Evolutionary conservation across 2,797 vertebrate species (phyloP), one percentile per base, ranked within the genome.

Genomic region (Prionace glauca): DNA sequence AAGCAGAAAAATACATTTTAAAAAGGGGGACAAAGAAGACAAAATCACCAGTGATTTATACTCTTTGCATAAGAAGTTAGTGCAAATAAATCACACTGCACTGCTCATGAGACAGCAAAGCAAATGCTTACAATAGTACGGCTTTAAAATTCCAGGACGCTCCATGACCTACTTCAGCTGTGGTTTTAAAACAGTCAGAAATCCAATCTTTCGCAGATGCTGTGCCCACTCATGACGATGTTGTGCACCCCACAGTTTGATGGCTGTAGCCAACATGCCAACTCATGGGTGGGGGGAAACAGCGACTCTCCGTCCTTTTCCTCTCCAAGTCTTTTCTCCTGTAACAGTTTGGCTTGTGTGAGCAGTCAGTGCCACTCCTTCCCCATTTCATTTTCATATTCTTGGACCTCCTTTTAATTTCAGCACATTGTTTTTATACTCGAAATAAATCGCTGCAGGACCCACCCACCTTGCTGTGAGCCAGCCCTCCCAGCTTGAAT

Each of bases 61-160:
- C 87, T 1, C 26, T 62, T 60, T 50, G 56, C 50, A 18, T n/a
- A 32, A 90, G 12, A 60, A 62, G 36, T 22, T 32, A 50, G 11
- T 84, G 36, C 81, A 45, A 84, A 84, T 84, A 84, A 45, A 84
- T 84, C 81, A 84, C 20, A 14, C 18, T 45, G 36, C 79, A 50
- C 26, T 62, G 41, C 18, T 41, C n/a, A 11, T 93, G 22, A 93
- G 29, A 69, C 14, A 41, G n/a, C 7, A 24, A 93, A 36, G n/a
- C 62, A 93, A 93, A 93, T 41, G n/a, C 32, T 36, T 94, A 94
- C 65, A 45, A 26, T 29, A 94, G 36, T 94, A 26, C n/a, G 8
- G 22, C 36, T 71, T 94, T 71, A 94, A 72, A 41, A 72, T 94
- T 94, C 36, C 92, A 94, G 92, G 18, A 94, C 65, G n/a, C 20